Evolutionary conservation across 2,888 invertebrate genomes (phyloP).

Genomic region (Stenotaenia linearis): DNA sequence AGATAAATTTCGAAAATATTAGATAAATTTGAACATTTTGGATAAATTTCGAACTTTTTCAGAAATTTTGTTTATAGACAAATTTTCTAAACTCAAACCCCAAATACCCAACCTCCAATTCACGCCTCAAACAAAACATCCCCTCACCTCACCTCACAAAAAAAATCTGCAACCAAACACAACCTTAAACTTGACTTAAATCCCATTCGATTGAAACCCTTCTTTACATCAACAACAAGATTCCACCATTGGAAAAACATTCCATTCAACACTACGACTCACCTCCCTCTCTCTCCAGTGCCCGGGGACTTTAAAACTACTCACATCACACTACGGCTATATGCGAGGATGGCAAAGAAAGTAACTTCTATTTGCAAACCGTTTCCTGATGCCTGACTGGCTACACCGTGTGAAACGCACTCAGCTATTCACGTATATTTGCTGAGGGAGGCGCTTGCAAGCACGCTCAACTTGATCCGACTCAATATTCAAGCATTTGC

Average conservation of each 20-base stretch:
- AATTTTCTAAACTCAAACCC: background rate
- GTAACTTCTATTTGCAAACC: conserved; percentile 1
- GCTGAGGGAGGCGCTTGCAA: conserved; percentile 15
- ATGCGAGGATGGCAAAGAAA: background rate
- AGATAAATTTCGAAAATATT: no score
- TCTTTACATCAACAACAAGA: background rate
- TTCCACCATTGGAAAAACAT: background rate
- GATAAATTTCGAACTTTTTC: no score
- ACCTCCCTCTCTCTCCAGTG: background rate
- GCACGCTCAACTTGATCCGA: conserved; percentile 14
- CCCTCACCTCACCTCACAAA: background rate
- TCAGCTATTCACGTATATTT: conserved; percentile 15
- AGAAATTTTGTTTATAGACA: no score
- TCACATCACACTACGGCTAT: background rate
- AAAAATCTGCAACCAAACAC: background rate
- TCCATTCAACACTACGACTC: background rate
- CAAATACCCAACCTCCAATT: no score
- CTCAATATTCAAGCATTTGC: conserved; percentile 15
- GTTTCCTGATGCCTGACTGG: conserved; percentile 7
- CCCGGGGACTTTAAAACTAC: background rate
- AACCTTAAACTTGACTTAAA: background rate
- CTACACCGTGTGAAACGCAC: conserved; percentile 6
- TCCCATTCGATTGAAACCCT: background rate
- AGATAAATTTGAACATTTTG: no score
- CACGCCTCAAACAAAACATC: no score